phyloP scores from a whole-genome alignment of 2,888 invertebrate genomes.

The Biston betularia region DNA sequence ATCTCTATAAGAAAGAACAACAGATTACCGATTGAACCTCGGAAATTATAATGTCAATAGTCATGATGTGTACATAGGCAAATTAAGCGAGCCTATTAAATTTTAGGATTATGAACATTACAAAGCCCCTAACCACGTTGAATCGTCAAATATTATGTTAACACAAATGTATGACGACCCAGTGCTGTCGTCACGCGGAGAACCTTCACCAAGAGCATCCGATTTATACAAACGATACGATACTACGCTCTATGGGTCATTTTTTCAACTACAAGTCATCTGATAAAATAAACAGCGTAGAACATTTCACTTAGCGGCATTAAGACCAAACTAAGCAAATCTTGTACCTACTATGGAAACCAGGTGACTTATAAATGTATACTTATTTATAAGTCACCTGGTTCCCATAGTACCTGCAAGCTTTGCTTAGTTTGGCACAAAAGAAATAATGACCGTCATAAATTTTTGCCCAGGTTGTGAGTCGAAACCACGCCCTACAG shows the following conservation, averaged over 20 bases:
- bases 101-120: constrained; percentile 27
- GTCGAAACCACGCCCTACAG: too few relatives aligned
- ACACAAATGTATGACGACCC: constrained; percentile 29
- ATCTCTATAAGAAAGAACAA: neutral
- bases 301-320: too few relatives aligned
- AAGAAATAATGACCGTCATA: too few relatives aligned
- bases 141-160: constrained; percentile 34
- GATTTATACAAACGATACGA: neutral
- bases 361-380: too few relatives aligned
- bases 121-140: constrained; percentile 10
- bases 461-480: too few relatives aligned
- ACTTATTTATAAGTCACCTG: too few relatives aligned
- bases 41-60: constrained; percentile 14
- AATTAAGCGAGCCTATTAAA: constrained; percentile 21
- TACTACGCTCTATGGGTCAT: neutral
- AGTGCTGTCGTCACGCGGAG: constrained; percentile 39
- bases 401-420: too few relatives aligned
- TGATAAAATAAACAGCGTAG: too few relatives aligned
- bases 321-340: too few relatives aligned
- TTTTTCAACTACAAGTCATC: too few relatives aligned
- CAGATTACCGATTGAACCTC: neutral
- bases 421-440: too few relatives aligned
- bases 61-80: constrained; percentile 18
- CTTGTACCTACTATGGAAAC: too few relatives aligned
- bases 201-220: constrained; percentile 14